Percentiles rank a stretch among this genome's conserved stretches.
phyloP scores from a whole-genome alignment of 2,888 invertebrate species.

The Acanthococcus lagerstroemiae region DNA sequence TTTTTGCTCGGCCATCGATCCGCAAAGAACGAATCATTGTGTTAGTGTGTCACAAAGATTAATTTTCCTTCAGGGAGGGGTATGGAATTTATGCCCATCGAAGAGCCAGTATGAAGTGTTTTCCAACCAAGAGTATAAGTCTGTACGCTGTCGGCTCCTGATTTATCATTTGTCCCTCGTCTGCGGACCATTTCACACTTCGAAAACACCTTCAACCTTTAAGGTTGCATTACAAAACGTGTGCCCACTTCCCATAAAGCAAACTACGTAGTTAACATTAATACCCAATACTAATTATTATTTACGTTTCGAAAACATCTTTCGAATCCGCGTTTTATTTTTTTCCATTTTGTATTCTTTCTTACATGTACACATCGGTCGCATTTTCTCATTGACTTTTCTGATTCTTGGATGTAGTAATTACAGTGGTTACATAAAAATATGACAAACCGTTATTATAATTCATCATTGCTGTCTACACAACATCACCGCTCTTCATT shows the following conservation, averaged over 20 bases:
- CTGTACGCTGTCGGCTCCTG: too few species aligned
- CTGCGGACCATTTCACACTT: too few species aligned
- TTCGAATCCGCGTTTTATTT: background rate
- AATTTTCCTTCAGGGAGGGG: too few species aligned
- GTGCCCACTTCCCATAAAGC: background rate
- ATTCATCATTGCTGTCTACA: slow-evolving; percentile 29
- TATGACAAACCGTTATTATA: slow-evolving; percentile 31
- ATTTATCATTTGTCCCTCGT: too few species aligned
- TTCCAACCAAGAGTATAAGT: too few species aligned
- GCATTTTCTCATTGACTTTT: slow-evolving; percentile 28
- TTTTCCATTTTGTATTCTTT: background rate
- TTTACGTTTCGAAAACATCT: slow-evolving; percentile 19
- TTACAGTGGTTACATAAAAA: slow-evolving; percentile 29
- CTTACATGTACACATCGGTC: background rate
- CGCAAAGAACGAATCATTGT: too few species aligned
- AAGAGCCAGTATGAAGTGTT: too few species aligned
- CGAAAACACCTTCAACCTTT: background rate
- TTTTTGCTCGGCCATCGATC: too few species aligned
- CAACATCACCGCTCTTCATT: background rate
- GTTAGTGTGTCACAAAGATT: too few species aligned
- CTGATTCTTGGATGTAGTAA: slow-evolving; percentile 25
- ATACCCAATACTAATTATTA: slow-evolving; percentile 18
- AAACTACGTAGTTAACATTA: background rate
- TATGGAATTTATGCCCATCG: too few species aligned
- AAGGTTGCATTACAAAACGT: background rate